Base-by-base conservation (phyloP, 2,797 vertebrate genomes). In the Steatocranus sp. region DNA sequence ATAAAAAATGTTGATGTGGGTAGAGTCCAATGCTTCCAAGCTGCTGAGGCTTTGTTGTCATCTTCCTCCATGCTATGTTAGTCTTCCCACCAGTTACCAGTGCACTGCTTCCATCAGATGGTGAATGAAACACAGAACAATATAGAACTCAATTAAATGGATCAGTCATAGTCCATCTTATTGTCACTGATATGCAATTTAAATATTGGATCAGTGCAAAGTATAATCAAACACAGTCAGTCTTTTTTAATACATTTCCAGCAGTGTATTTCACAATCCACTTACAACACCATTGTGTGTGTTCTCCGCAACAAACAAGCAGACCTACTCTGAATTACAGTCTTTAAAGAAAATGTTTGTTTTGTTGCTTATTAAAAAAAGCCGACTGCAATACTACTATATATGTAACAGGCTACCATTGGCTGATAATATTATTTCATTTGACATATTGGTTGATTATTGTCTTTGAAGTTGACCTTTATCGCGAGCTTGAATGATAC, bases 101-200 rank as follows among this genome's bases (percentile, higher is more conserved):
- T 68, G 38, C 23, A 70, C 14, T 27, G 38, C 23, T 46, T 43
- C 4, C 1, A 25, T 70, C 23, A 46, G 20, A 68, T 27, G 38
- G 8, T 68, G 63, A 43, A 68, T 68, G 43, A 68, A 68, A 43
- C 63, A 68, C 63, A 68, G 20, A 68, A 25, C 63, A 68, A 25
- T 25, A 68, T 25, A 68, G 23, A 43, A 68, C 20, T 1, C 20
- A 43, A 5, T 27, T 43, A 68, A 27, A 3, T 25, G 8, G 20
- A 43, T 68, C 63, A 17, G 63, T 25, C 14, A 68, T 1, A 43
- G 38, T 17, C 36, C 8, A 68, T 25, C 63, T 43, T 27, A 43
- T 27, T 68, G 38, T 68, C 63, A 43, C 20, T 43, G 38, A 43
- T 27, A 27, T 43, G 9, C 23, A 25, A 27, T 43, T 25, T 41